Evolutionary conservation across 92 coral and sea anemone genomes (phyloP).

Genomic region (Zoanthus sociatus): DNA sequence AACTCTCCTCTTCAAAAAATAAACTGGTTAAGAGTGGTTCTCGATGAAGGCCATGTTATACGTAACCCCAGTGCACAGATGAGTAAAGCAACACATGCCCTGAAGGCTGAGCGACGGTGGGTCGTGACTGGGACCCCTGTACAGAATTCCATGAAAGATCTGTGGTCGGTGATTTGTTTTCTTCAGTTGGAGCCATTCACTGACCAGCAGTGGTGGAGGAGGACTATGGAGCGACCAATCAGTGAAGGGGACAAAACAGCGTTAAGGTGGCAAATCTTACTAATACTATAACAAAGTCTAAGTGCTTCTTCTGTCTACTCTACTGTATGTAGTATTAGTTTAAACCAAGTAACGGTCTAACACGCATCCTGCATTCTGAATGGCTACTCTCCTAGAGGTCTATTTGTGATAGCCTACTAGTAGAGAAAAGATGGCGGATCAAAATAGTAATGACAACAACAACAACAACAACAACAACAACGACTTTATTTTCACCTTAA

Average conservation of each 20-base stretch:
- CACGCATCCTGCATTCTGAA: too few relatives aligned
- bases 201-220: slow-evolving; percentile 91
- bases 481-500: too few relatives aligned
- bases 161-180: slow-evolving; percentile 84
- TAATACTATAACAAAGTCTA: too few relatives aligned
- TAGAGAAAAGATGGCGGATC: too few relatives aligned
- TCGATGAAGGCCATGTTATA: slow-evolving; percentile 88
- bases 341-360: too few relatives aligned
- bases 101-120: slow-evolving; percentile 84
- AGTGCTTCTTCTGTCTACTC: too few relatives aligned
- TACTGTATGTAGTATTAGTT: too few relatives aligned
- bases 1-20: slow-evolving; percentile 70
- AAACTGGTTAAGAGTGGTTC: slow-evolving; percentile 77
- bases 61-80: slow-evolving; percentile 82
- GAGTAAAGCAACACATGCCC: slow-evolving; percentile 83
- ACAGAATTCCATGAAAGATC: slow-evolving; percentile 87
- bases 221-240: slow-evolving; percentile 80
- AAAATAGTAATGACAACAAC: too few relatives aligned
- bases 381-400: too few relatives aligned
- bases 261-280: slow-evolving; percentile 44
- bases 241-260: slow-evolving; percentile 79
- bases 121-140: slow-evolving; percentile 87
- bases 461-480: too few relatives aligned
- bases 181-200: slow-evolving; percentile 82
- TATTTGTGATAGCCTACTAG: too few relatives aligned